phyloP scores from a whole-genome alignment of 2,113 vertebrate genomes.

The Oreotrochilus melanogaster region DNA sequence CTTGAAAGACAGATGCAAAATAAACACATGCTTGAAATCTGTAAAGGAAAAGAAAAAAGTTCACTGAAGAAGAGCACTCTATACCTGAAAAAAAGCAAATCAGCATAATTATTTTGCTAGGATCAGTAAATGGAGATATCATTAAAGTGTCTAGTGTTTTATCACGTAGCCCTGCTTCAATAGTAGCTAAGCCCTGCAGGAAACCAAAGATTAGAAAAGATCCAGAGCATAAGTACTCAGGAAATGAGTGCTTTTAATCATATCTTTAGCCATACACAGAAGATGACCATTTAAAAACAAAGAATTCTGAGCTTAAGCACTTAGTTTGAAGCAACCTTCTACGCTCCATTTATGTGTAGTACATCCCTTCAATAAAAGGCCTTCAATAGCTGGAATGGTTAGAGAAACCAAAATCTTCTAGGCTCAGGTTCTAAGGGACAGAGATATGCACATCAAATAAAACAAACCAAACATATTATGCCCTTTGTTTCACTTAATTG shows the following conservation, averaged over 20 bases:
- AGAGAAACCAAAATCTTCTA: neutral
- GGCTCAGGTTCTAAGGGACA: neutral
- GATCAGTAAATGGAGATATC: neutral
- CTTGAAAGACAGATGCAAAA: constrained; percentile 90
- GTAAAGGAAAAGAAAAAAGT: constrained; percentile 33
- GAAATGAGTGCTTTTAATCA: neutral
- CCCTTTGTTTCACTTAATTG: neutral
- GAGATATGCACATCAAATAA: neutral
- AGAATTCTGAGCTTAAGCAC: neutral
- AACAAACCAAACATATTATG: neutral
- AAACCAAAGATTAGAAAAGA: neutral
- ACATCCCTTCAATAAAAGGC: neutral
- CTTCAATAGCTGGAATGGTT: neutral
- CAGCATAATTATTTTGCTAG: neutral
- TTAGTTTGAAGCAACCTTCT: neutral
- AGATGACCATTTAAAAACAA: neutral
- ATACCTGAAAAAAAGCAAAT: neutral
- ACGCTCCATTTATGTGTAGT: neutral
- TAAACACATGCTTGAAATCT: constrained; percentile 93
- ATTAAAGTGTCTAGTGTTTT: neutral
- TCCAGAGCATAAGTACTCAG: neutral
- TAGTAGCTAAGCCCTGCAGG: neutral
- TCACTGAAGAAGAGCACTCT: neutral
- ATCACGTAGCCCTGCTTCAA: neutral
- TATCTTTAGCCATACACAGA: neutral